Base-by-base conservation (phyloP, 2,113 vertebrate genomes). In the Tychaedon coryphoeus region DNA sequence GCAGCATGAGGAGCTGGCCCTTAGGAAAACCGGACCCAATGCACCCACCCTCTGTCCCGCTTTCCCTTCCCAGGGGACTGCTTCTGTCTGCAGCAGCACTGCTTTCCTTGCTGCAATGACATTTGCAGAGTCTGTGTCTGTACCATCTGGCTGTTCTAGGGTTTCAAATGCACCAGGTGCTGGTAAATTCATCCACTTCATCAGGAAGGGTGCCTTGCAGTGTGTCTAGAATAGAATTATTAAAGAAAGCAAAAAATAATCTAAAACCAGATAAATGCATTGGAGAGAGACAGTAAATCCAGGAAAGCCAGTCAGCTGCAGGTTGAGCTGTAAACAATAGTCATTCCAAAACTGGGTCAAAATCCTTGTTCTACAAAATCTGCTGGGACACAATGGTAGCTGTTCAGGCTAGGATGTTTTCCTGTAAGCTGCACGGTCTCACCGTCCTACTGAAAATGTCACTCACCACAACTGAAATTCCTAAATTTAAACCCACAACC, bases 301-400 rank as follows among this genome's bases (percentile, higher is more conserved):
- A 61, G 70, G 40, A 65, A 42, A 85, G 15, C 18, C 36, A 57
- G n/a, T 70, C 43, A 58, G 25, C 20, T 84, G 69, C 53, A 43
- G 50, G 51, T 36, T 92, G 64, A 88, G 75, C 40, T 92, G 83
- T 78, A 88, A 90, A 72, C 51, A 88, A 18, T 24, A 66, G 19
- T 58, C 5, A 1, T 71, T 14, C 79, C 69, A 87, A 50, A 92
- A 89, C 19, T 88, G 77, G 81, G 67, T 90, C 58, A 92, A 82
- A 93, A 75, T 76, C 42, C 24, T 82, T 73, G 33, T 76, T 88
- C 51, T 60, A 5, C 26, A 5, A 90, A 85, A 78, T 73, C 38
- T 90, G 19, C 47, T 83, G 77, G 66, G 74, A 73, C 62, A 43
- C 36, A 64, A 11, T 23, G 57, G 70, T 70, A 70, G 54, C 73